Base-by-base conservation (phyloP, 2,113 vertebrate genomes). In the Ramphastos sulfuratus region DNA sequence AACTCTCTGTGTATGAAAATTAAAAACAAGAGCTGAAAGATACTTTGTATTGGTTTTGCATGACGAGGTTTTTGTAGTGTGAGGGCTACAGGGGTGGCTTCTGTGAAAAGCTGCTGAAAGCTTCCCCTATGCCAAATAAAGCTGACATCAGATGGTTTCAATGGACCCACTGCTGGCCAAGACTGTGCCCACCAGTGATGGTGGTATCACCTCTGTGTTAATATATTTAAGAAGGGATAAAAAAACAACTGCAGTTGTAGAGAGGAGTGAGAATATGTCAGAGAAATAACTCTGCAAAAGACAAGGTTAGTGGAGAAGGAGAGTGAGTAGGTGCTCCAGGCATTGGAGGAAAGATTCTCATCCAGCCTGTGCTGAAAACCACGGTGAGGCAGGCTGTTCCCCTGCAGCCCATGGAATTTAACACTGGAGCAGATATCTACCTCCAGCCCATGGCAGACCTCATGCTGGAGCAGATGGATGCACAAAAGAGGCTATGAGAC, bases 101-200 rank as follows among this genome's bases (percentile, higher is more conserved):
- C 4, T 35, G 7, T 60, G 15, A 42, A 69, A 81, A 80, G 28
- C 3, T 77, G 18, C 16, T 10, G 20, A 69, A 70, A 74, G 19
- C 4, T 58, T 12, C 21, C 8, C 9, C 52, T 2, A 1, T n/a
- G 25, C 12, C 20, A 0, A 0, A 78, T 1, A 33, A 2, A 46
- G n/a, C 11, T 28, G 48, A 19, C 9, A 4, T 8, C 30, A 73
- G 12, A 1, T 0, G 0, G 6, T 28, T 78, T 30, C 28, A 28
- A 63, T 0, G 1, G 27, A 35, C 6, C 15, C 1, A 1, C 6
- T 13, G 0, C 12, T 71, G 63, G 28, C 39, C 1, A 3, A 75
- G 24, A 48, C 21, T 0, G 2, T 58, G 59, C 31, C 24, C 8
- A 15, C 48, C 31, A 35, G 27, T 0, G 0, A 31, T 2, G 3